These are phyloP conservation scores for Rambutsinella grinnellia DNA, from an alignment of 2,888 invertebrate species.

Conservation along the genomic window DNA sequence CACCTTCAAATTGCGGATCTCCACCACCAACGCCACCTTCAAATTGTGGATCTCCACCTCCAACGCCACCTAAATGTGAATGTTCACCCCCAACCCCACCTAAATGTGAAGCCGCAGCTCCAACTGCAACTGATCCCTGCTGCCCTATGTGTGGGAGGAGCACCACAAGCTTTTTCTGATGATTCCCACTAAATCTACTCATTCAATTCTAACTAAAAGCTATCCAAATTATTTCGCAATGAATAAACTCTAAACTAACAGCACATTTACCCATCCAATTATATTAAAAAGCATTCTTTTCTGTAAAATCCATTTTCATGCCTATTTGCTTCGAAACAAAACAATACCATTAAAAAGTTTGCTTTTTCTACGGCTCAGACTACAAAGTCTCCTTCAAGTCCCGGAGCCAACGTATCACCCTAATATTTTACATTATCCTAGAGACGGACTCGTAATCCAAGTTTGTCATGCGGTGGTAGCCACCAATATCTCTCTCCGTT, in stretches of 20 bases:
- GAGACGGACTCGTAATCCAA: background rate
- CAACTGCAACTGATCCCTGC: background rate
- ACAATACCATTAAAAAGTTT: background rate
- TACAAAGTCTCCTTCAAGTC: background rate
- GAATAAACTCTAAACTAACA: background rate
- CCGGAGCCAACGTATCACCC: background rate
- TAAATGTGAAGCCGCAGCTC: too few relatives aligned
- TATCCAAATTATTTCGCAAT: background rate
- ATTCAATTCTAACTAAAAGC: background rate
- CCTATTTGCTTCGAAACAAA: background rate
- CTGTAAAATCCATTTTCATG: background rate
- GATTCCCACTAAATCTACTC: background rate
- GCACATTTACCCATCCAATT: background rate
- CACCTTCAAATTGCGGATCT: constrained; percentile 12
- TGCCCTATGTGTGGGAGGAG: constrained; percentile 2
- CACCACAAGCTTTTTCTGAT: background rate
- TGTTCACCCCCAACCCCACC: constrained; percentile 1
- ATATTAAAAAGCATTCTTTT: background rate
- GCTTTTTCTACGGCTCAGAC: too few relatives aligned
- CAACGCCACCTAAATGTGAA: background rate
- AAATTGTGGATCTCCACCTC: background rate
- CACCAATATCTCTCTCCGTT: background rate
- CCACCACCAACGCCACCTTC: constrained; percentile 4
- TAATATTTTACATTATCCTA: background rate
- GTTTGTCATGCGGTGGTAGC: background rate